Evolutionary conservation across 2,888 invertebrate species (phyloP).

Genomic region (Sarcophaga rosellei): DNA sequence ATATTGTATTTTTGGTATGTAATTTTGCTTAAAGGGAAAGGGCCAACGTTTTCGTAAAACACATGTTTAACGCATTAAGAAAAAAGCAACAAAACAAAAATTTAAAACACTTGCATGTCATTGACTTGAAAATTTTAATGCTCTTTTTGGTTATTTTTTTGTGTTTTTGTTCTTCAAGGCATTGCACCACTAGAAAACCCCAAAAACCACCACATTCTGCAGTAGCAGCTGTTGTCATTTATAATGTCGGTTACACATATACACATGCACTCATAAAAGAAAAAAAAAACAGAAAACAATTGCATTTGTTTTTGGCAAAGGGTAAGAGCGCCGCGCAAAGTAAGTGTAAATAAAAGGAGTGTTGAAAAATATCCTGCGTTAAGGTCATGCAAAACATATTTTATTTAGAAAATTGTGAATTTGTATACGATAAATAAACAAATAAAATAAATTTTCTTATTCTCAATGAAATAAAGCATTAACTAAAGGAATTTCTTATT

Average conservation of each 20-base stretch:
- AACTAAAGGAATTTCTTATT: neutral
- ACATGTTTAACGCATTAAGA: neutral
- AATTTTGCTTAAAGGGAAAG: neutral
- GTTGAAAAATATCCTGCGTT: neutral
- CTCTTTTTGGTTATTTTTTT: neutral
- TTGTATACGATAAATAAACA: neutral
- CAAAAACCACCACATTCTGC: neutral
- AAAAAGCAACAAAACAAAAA: neutral
- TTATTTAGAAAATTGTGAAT: neutral
- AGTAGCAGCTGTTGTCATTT: conserved; percentile 28
- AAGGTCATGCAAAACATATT: neutral
- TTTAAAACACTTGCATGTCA: neutral
- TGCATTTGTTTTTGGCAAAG: neutral
- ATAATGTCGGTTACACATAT: neutral
- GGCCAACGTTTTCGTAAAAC: neutral
- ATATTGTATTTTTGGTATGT: neutral
- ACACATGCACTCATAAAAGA: too few relatives aligned
- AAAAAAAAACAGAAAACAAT: neutral
- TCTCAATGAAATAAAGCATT: too few relatives aligned
- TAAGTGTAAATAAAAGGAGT: neutral
- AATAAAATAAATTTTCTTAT: neutral
- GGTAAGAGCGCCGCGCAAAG: neutral
- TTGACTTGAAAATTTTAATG: neutral
- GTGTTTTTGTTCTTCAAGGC: neutral
- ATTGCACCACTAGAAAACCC: neutral